Percentiles rank a stretch among this genome's conserved stretches.
Evolutionary conservation across 2,113 vertebrate genomes (phyloP).

Genomic region (Psilopsiagon aurifrons): DNA sequence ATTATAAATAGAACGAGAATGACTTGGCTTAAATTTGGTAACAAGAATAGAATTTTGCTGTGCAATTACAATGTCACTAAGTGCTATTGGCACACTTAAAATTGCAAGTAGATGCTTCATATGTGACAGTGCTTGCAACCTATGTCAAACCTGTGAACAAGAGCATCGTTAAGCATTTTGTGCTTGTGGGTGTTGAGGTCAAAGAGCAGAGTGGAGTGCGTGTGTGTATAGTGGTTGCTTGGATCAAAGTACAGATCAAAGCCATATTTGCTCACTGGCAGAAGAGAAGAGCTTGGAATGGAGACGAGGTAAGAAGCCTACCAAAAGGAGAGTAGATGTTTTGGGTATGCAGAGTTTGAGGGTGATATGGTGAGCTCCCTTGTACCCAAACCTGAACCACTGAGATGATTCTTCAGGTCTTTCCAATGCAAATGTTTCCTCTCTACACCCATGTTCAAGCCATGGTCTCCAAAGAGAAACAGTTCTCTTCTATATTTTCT

Average conservation of each 20-base stretch:
- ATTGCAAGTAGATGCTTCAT: neutral
- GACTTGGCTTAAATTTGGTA: neutral
- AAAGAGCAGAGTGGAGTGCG: neutral
- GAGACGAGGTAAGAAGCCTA: neutral
- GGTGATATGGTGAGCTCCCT: neutral
- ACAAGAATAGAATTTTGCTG: neutral
- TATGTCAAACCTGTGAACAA: fast-evolving
- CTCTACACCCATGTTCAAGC: neutral
- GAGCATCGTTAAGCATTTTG: neutral
- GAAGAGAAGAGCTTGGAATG: neutral
- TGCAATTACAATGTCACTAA: neutral
- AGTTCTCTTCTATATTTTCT: neutral
- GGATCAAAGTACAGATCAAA: neutral
- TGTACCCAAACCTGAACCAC: neutral
- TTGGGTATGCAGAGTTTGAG: neutral
- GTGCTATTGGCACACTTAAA: neutral
- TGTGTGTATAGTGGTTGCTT: neutral
- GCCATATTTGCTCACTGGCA: neutral
- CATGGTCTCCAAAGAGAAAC: neutral
- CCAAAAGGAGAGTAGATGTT: neutral
- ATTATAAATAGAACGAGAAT: neutral
- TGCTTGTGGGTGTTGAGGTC: neutral
- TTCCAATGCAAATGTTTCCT: neutral
- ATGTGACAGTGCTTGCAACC: neutral
- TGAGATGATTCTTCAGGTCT: neutral